phyloP scores from a whole-genome alignment of 2,888 invertebrate genomes.

The Leuctra nigra region DNA sequence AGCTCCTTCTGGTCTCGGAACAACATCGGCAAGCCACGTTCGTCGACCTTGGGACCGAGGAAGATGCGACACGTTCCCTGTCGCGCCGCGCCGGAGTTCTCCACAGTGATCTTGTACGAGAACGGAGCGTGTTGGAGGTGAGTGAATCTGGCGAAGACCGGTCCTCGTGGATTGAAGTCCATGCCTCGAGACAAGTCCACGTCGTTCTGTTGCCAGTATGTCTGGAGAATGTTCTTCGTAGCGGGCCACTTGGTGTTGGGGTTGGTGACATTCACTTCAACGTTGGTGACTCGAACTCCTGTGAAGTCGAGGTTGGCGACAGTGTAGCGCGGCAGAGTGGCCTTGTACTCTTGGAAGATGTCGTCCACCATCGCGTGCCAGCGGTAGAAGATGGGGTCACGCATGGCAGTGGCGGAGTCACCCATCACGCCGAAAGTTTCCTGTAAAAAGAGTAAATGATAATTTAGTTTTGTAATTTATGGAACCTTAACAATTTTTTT shows the following conservation, averaged over 20 bases:
- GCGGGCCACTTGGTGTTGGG: background rate
- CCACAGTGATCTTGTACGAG: conserved; percentile 30
- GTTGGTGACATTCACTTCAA: conserved; percentile 45
- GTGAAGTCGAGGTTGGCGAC: conserved; percentile 54
- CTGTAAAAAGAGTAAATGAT: conserved; percentile 39
- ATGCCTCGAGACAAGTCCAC: conserved; percentile 38
- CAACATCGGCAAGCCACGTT: conserved; percentile 30
- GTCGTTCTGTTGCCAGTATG: conserved; percentile 37
- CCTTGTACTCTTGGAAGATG: conserved; percentile 68
- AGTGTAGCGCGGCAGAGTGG: conserved; percentile 58
- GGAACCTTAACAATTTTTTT: too few species aligned
- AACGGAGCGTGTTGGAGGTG: conserved; percentile 37
- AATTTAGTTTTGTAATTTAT: too few species aligned
- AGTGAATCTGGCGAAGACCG: conserved; percentile 32
- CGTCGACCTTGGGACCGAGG: conserved; percentile 34
- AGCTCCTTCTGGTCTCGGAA: conserved; percentile 33
- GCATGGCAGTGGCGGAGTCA: conserved; percentile 77
- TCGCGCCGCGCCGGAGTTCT: conserved; percentile 7
- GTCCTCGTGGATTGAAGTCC: conserved; percentile 34
- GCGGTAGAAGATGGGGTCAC: conserved; percentile 80
- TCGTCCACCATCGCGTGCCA: conserved; percentile 78
- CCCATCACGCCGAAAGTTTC: conserved; percentile 78
- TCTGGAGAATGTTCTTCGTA: conserved; percentile 30
- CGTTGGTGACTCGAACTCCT: conserved; percentile 52
- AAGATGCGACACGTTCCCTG: conserved; percentile 32